A percentile compares a stretch with the other conserved stretches of the same genome.
phyloP scores from a whole-genome alignment of 2,888 invertebrate species.

The Zygothrica quintamaculata region DNA sequence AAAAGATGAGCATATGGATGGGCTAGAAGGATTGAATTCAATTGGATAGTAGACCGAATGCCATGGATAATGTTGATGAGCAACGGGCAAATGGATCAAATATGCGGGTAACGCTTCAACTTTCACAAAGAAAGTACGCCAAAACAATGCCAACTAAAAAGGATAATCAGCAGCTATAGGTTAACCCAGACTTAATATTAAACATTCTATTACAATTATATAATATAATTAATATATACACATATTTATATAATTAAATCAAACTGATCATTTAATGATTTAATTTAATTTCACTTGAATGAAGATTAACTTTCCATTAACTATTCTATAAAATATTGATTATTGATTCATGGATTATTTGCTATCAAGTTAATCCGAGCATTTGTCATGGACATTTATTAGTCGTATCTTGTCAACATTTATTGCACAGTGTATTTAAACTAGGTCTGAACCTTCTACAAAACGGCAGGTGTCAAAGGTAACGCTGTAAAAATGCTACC shows the following conservation, averaged over 20 bases:
- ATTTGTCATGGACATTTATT: background rate
- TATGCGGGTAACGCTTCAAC: slow-evolving; percentile 28
- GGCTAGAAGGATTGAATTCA: slow-evolving; percentile 10
- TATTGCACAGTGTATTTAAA: slow-evolving; percentile 18
- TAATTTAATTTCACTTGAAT: too few relatives aligned
- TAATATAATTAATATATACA: too few relatives aligned
- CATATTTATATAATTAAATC: too few relatives aligned
- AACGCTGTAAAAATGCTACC: slow-evolving; percentile 51
- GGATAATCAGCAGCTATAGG: too few relatives aligned
- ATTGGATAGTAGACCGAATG: slow-evolving; percentile 13
- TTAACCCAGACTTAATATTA: too few relatives aligned
- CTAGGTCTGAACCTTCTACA: slow-evolving; percentile 2
- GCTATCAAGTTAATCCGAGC: too few relatives aligned
- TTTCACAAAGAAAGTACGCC: slow-evolving; percentile 2
- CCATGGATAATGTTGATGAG: slow-evolving; percentile 32
- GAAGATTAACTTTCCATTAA: too few relatives aligned
- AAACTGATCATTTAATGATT: too few relatives aligned
- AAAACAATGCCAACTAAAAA: too few relatives aligned
- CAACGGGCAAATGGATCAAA: slow-evolving; percentile 24
- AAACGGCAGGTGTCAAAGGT: slow-evolving; percentile 59
- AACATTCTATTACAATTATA: too few relatives aligned
- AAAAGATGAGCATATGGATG: slow-evolving; percentile 27
- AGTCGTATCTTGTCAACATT: slow-evolving; percentile 4
- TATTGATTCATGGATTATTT: too few relatives aligned
- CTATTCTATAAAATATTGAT: too few relatives aligned